phyloP scores from a whole-genome alignment of 2,797 vertebrate species.

The Peromyscus nudipes region DNA sequence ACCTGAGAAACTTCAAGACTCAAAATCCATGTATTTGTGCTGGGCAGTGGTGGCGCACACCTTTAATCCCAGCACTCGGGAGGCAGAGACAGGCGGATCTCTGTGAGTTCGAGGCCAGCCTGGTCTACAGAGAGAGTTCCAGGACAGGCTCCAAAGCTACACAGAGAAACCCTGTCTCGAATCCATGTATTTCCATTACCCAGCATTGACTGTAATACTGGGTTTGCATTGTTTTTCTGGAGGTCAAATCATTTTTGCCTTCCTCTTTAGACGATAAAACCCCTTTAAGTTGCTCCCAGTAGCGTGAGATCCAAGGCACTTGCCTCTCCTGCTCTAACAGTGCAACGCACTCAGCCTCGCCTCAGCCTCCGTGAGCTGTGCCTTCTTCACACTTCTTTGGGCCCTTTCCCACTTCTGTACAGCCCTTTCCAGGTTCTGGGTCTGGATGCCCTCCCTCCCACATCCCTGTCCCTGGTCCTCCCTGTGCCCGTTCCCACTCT shows the following conservation, averaged over 20 bases:
- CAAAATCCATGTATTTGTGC: neutral
- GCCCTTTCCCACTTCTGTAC: neutral
- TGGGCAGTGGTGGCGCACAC: too few species aligned
- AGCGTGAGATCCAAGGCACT: neutral
- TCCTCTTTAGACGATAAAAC: neutral
- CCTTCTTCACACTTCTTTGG: neutral
- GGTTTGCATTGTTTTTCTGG: slow-evolving; percentile 30
- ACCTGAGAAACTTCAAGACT: neutral
- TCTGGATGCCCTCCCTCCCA: neutral
- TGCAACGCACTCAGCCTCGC: neutral
- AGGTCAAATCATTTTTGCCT: neutral
- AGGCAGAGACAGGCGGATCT: too few species aligned
- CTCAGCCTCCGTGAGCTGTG: neutral
- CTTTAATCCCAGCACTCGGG: too few species aligned
- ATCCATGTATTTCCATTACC: neutral
- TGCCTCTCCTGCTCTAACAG: slow-evolving; percentile 6
- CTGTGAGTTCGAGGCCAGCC: too few species aligned
- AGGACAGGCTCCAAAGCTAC: too few species aligned
- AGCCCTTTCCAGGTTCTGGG: neutral
- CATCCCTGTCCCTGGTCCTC: neutral
- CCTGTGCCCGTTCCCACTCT: neutral
- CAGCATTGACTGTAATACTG: neutral
- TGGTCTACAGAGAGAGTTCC: too few species aligned
- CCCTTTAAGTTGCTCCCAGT: neutral
- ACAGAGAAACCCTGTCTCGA: neutral